Percentiles rank a stretch among this genome's conserved stretches.
Conservation (phyloP, 2,797 vertebrate species). For the Eremophila alpestris region DNA sequence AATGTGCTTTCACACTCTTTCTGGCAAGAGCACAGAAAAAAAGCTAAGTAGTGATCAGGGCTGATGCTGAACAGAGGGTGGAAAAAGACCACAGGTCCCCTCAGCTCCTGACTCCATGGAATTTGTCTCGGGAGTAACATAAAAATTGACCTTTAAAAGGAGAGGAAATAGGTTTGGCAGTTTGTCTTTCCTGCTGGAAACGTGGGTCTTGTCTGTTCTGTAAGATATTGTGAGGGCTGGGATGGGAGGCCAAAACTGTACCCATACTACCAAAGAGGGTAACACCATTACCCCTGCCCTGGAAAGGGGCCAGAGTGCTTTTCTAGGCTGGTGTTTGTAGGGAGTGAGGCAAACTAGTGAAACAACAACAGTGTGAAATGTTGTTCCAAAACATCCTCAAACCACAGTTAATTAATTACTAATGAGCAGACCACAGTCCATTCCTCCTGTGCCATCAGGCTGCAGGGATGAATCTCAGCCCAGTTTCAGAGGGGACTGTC, state of each 20-base stretch:
- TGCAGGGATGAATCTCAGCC: not conserved
- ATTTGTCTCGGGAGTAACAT: not conserved
- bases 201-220: not conserved
- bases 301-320: not conserved
- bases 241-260: not conserved
- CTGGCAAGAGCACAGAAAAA: not conserved
- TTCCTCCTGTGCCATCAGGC: not conserved
- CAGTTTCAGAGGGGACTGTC: not conserved
- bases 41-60: not conserved
- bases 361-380: not conserved
- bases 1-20: not conserved
- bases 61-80: not conserved
- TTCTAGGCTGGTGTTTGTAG: not conserved
- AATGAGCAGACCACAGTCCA: not conserved
- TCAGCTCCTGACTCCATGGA: not conserved
- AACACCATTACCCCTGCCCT: not conserved
- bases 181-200: not conserved
- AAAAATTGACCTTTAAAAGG: conserved; percentile 33
- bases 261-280: not conserved
- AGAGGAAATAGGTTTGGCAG: conserved; percentile 18
- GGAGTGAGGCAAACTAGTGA: not conserved
- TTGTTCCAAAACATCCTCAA: not conserved
- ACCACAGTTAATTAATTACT: not conserved
- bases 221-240: not conserved
- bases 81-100: not conserved